A percentile compares a stretch with the other conserved stretches of the same genome.
Conservation (phyloP, 2,797 vertebrate genomes). For the Miichthys miiuy region DNA sequence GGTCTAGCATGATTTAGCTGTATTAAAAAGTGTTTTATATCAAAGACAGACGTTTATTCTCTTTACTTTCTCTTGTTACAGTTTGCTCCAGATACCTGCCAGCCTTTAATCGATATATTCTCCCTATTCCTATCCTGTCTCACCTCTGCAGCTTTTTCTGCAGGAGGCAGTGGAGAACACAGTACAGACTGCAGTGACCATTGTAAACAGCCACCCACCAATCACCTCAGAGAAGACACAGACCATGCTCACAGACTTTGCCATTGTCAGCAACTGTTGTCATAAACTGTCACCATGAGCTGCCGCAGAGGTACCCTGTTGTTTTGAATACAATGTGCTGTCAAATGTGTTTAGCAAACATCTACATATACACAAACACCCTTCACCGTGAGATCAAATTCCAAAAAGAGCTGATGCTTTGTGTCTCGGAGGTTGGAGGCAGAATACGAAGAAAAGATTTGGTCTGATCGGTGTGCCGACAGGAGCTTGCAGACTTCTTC, state of each 20-base stretch:
- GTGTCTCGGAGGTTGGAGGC: constrained; percentile 59
- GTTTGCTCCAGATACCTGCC: constrained; percentile 23
- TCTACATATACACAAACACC: constrained; percentile 65
- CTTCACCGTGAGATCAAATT: constrained; percentile 58
- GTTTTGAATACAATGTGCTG: constrained; percentile 72
- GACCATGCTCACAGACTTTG: constrained; percentile 51
- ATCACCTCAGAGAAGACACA: constrained; percentile 42
- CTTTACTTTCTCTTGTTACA: constrained; percentile 16
- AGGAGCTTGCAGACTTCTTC: constrained; percentile 41
- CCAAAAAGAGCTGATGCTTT: constrained; percentile 64
- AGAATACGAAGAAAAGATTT: constrained; percentile 66
- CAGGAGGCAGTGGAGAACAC: constrained; percentile 40
- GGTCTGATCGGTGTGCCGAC: constrained; percentile 46
- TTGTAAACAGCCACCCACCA: constrained; percentile 49
- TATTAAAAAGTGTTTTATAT: constrained; percentile 13
- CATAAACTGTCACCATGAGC: constrained; percentile 69
- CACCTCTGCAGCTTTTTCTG: constrained; percentile 29
- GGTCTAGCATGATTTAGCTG: constrained; percentile 16
- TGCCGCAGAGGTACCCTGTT: constrained; percentile 58
- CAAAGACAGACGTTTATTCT: constrained; percentile 20
- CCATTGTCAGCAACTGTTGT: constrained; percentile 70
- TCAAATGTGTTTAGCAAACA: constrained; percentile 73
- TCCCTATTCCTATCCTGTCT: constrained; percentile 4
- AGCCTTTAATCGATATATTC: constrained; percentile 35
- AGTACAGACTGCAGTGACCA: constrained; percentile 37